These are phyloP conservation scores for Mus pahari DNA, from an alignment of 2,113 vertebrate genomes.

Conservation along the genomic window DNA sequence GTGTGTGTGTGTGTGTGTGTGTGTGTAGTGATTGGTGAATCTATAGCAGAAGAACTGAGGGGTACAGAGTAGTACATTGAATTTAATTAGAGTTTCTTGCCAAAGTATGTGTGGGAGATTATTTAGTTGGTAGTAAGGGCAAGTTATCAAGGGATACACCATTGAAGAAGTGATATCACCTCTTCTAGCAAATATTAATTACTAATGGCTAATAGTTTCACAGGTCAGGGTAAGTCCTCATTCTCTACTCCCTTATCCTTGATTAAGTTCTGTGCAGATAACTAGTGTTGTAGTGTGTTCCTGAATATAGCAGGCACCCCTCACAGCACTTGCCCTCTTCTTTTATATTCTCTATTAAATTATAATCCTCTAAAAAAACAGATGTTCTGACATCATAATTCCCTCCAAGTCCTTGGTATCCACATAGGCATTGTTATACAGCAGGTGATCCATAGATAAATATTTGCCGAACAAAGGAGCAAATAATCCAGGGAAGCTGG, in stretches of 20 bases:
- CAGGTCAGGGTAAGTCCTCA: neutral
- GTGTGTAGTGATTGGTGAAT: neutral
- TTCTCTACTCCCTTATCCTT: neutral
- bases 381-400: neutral
- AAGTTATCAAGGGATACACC: neutral
- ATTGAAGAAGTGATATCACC: neutral
- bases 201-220: neutral
- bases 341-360: neutral
- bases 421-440: neutral
- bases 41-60: neutral
- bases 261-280: neutral
- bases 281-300: neutral
- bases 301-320: neutral
- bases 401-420: too few relatives aligned
- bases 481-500: neutral
- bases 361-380: neutral
- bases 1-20: neutral
- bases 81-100: neutral
- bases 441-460: neutral
- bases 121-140: neutral
- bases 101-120: neutral
- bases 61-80: neutral
- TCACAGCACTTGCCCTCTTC: too few relatives aligned
- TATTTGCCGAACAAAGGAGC: neutral
- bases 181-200: neutral